These are phyloP conservation scores for Paralinhomoeus sp. DNA, from an alignment of 2,888 invertebrate genomes.

Conservation along the genomic window DNA sequence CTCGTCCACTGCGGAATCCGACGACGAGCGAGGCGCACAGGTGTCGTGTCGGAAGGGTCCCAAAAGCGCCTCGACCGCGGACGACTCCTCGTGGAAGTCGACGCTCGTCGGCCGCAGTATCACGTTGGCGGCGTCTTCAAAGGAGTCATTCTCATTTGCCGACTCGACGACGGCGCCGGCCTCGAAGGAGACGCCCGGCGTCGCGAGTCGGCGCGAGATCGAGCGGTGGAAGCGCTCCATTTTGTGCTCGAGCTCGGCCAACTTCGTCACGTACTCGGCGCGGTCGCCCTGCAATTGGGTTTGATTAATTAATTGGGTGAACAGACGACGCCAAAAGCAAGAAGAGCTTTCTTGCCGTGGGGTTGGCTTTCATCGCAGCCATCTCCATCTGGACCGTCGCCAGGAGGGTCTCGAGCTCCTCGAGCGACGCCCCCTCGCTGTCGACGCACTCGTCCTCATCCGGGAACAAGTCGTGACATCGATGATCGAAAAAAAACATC, in stretches of 20 bases:
- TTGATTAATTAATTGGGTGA: too few relatives aligned
- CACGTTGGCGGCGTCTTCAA: not conserved
- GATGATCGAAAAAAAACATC: not conserved
- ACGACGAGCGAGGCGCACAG: not conserved
- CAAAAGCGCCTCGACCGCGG: too few relatives aligned
- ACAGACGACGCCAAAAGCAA: too few relatives aligned
- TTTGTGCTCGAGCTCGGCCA: constrained; percentile 7
- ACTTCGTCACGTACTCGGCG: constrained; percentile 7
- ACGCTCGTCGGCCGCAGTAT: too few relatives aligned
- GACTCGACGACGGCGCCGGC: not conserved
- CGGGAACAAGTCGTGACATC: not conserved
- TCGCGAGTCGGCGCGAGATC: constrained; percentile 1
- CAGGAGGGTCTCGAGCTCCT: constrained; percentile 9
- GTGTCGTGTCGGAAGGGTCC: too few relatives aligned
- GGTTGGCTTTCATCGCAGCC: constrained; percentile 9
- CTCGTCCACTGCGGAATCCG: not conserved
- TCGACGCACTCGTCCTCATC: too few relatives aligned
- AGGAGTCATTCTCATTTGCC: not conserved
- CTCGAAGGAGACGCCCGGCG: not conserved
- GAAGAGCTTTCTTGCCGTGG: not conserved
- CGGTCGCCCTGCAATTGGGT: constrained; percentile 3
- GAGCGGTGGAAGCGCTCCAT: constrained; percentile 9
- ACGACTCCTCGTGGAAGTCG: too few relatives aligned
- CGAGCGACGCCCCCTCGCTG: constrained; percentile 6
- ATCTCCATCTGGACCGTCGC: constrained; percentile 9